Base-by-base conservation (phyloP, 2,797 vertebrate genomes). In the Meda fulgida region DNA sequence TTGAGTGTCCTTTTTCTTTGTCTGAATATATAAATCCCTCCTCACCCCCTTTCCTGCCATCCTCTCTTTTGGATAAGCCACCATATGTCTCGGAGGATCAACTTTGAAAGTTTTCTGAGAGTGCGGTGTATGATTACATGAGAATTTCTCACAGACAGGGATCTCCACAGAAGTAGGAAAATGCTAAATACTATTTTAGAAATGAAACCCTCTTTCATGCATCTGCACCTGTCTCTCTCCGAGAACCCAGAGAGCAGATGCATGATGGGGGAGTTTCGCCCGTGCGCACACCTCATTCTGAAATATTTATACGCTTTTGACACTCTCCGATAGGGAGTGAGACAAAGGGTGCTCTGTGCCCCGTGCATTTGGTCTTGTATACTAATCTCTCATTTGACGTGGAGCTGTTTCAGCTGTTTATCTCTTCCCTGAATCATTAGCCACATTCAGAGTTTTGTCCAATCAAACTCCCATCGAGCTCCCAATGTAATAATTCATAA, bases 281-380 rank as follows among this genome's bases (percentile, higher is more conserved):
- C 93, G 94, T 95, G 96, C 92, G 96, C 95, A 95, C 96, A 97
- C 96, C 96, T 97, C 96, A 95, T 96, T 96, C 96, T 98, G 96
- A 99, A 99, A 99, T 98, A 99, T 99, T 99, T 98, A 98, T 98
- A 96, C 97, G 96, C 95, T 95, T 96, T 96, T 95, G 96, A 98
- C 96, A 97, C 96, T 94, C 93, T 94, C 96, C 95, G 94, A 95
- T 94, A 82, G 94, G 92, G 95, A 92, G 93, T 95, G 95, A 96
- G 96, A 97, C 95, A 96, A 96, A 95, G 94, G 94, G 93, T 95
- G 94, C 95, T 94, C 95, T 95, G 63, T 94, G 94, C 93, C 91
- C 95, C 88, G 46, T 89, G 85, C 90, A 87, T 89, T 91, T 90
- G 71, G 90, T 92, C 91, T 87, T 86, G 86, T 88, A 81, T 88